These are phyloP conservation scores for Heterocephalus glaber DNA, from an alignment of 2,113 vertebrate species.

Conservation along the genomic window DNA sequence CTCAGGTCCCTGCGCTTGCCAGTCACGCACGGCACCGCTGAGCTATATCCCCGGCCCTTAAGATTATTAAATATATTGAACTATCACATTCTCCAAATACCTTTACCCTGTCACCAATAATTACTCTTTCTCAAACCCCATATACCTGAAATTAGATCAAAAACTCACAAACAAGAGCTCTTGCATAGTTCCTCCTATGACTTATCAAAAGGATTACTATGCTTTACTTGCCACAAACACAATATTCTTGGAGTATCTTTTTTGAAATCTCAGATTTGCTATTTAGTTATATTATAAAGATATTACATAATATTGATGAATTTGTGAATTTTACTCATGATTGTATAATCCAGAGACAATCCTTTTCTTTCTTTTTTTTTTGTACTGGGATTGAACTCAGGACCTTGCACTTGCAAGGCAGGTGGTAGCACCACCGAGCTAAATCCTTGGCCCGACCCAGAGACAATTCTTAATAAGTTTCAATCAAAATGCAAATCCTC, in stretches of 20 bases:
- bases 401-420: no score
- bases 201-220: neutral
- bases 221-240: neutral
- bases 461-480: neutral
- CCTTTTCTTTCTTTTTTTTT: no score
- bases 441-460: no score
- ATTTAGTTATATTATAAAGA: neutral
- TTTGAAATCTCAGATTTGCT: slow-evolving; percentile 16
- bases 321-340: neutral
- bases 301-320: neutral
- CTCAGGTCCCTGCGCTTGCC: no score
- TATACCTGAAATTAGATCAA: neutral
- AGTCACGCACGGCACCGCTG: no score
- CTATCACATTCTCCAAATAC: neutral
- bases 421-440: no score
- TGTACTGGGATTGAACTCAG: no score
- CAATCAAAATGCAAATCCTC: neutral
- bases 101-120: neutral
- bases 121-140: neutral
- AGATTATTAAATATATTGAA: neutral
- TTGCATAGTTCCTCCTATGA: neutral
- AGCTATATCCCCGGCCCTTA: no score
- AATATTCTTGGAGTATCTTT: neutral
- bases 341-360: neutral
- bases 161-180: neutral